These are phyloP conservation scores for Podiceps cristatus DNA, from an alignment of 2,113 vertebrate species.

Conservation along the genomic window DNA sequence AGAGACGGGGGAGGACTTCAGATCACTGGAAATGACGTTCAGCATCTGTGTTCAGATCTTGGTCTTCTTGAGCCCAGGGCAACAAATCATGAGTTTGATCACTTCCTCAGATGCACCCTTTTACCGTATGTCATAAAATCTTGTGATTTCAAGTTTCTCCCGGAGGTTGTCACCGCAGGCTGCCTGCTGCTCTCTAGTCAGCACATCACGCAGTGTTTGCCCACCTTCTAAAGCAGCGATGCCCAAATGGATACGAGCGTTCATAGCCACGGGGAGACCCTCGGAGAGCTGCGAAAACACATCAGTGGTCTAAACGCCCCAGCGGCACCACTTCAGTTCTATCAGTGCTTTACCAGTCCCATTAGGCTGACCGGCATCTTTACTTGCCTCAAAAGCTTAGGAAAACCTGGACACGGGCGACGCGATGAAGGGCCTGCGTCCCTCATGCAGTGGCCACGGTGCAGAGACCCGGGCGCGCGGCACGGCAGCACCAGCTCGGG, in stretches of 20 bases:
- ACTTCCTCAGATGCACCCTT: neutral
- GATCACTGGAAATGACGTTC: neutral
- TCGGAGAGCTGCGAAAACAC: neutral
- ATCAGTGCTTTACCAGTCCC: neutral
- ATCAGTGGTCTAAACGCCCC: neutral
- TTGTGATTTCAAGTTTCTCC: neutral
- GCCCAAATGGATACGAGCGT: fast-evolving
- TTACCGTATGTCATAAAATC: neutral
- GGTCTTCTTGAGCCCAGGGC: neutral
- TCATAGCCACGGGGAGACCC: neutral
- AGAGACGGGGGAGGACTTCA: neutral
- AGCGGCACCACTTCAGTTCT: neutral
- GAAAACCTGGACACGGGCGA: neutral
- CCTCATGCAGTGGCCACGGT: fast-evolving
- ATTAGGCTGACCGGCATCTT: neutral
- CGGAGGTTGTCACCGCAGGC: neutral
- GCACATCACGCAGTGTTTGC: neutral
- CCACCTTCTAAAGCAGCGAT: neutral
- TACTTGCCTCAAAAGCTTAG: neutral
- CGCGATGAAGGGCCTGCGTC: neutral
- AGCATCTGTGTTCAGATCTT: neutral
- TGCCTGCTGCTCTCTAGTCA: neutral
- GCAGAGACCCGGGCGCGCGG: neutral
- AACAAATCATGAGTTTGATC: neutral
- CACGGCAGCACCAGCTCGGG: fast-evolving